Conservation (phyloP, 1,140 invertebrate genomes). For the Hyposmocoma kahamanoa region DNA sequence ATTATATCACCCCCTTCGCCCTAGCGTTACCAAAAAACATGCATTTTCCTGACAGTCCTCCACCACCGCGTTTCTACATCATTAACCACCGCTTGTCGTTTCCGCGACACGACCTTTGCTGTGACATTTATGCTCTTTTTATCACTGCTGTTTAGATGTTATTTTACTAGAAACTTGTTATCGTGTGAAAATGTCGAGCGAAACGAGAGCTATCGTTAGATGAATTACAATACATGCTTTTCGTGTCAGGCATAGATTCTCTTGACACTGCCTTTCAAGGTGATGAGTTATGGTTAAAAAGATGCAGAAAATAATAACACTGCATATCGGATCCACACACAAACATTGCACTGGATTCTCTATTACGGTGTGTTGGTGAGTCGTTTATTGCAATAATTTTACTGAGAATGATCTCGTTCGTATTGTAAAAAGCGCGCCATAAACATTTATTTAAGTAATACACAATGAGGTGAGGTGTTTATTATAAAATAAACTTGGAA, state of each 20-base stretch:
- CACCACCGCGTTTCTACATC: conserved; percentile 38
- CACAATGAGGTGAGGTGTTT: too few species aligned
- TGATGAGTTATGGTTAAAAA: too few species aligned
- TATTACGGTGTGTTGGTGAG: too few species aligned
- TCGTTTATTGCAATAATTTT: too few species aligned
- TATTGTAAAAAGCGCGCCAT: too few species aligned
- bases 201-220: conserved; percentile 1
- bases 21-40: conserved; percentile 23
- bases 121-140: conserved; percentile 36
- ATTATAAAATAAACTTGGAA: too few species aligned
- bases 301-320: too few species aligned
- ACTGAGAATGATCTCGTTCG: too few species aligned
- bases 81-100: conserved; percentile 38
- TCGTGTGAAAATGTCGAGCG: conserved; percentile 8
- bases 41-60: conserved; percentile 18
- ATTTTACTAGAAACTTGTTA: conserved; percentile 6
- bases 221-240: not conserved
- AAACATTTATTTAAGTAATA: too few species aligned
- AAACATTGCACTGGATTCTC: too few species aligned
- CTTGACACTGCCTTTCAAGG: conserved; percentile 7
- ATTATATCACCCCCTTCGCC: not conserved
- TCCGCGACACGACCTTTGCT: conserved; percentile 25
- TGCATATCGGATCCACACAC: too few species aligned
- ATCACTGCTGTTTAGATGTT: conserved; percentile 5
- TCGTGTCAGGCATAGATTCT: not conserved